phyloP scores from a whole-genome alignment of 2,888 invertebrate species.

The Hemistola chrysoprasaria region DNA sequence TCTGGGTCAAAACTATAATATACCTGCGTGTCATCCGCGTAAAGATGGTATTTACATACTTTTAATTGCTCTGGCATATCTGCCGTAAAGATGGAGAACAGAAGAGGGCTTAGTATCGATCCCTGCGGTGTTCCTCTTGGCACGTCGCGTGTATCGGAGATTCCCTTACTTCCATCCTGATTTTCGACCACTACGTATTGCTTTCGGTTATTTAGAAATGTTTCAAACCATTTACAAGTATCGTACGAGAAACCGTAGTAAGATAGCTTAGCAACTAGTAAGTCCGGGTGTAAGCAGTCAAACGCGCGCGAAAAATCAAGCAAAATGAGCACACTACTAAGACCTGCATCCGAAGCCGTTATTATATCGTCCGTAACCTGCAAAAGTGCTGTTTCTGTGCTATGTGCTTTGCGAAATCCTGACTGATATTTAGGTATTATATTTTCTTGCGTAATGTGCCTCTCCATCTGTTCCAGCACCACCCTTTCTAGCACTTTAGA shows the following conservation, averaged over 20 bases:
- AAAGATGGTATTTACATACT: no score
- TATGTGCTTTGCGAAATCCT: conserved; percentile 10
- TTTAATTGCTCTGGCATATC: not conserved
- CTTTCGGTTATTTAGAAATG: conserved; percentile 9
- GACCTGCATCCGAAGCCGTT: conserved; percentile 17
- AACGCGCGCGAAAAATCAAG: conserved; percentile 25
- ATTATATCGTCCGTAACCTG: conserved; percentile 22
- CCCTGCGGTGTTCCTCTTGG: not conserved
- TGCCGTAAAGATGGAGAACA: not conserved
- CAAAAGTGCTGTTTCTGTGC: conserved; percentile 20
- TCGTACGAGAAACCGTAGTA: conserved; percentile 8
- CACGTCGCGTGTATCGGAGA: not conserved
- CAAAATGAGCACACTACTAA: conserved; percentile 15
- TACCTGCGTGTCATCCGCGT: no score
- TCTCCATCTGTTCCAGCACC: conserved; percentile 1
- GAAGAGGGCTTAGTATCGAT: not conserved
- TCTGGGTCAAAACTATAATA: no score
- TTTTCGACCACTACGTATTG: not conserved
- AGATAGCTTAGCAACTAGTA: conserved; percentile 12
- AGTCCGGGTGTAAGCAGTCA: conserved; percentile 15
- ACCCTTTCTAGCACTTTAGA: conserved; percentile 19
- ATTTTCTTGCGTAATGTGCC: conserved; percentile 1
- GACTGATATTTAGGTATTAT: conserved; percentile 10
- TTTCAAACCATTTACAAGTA: conserved; percentile 11
- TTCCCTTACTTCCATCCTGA: not conserved